Evolutionary conservation across 2,797 vertebrate species (phyloP), one percentile per base, ranked within the genome.

Genomic region (Myotis daubentonii): DNA sequence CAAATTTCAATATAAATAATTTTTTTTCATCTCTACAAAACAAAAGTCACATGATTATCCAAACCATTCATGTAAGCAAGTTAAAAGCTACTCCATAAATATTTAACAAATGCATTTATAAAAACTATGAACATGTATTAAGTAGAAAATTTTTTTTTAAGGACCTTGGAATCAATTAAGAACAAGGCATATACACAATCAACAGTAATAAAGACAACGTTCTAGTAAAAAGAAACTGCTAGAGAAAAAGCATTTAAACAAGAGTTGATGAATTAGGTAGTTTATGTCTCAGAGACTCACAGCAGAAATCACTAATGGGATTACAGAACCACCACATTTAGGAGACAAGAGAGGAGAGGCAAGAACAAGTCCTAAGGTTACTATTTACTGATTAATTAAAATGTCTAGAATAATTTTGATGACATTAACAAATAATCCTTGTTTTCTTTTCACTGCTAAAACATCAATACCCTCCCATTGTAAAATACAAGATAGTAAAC

Each of bases 21-120:
- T 33, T 84, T 87, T 47, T 47, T 20, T 70, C 30, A 78, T 78
- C 6, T 81, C 49, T 70, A 76, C 11, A 78, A 23, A 41, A 82
- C 33, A 85, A 93, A 95, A 93, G 51, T 17, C 55, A 91, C 28
- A 36, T 55, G 65, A 76, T 74, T 66, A 66, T 60, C 28, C 30
- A 93, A 93, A 93, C 36, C 28, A 87, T 57, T 87, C 8, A 8
- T 74, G 30, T 51, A 94, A 89, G 81, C 55, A 96, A 79, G 60
- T 44, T 94, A 91, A 94, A 94, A 87, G 71, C 38, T 55, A 75
- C 57, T 93, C 28, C 76, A 28, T 78, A 96, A 96, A 95, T 71
- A 93, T 70, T 96, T 87, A 91, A 93, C 25, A 91, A 87, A 83
- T 70, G n/a, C 66, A 87, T 70, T 70, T 84, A 91, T 44, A 71